Conservation (phyloP, 1,140 invertebrate genomes). For the Nasonia longicornis region DNA sequence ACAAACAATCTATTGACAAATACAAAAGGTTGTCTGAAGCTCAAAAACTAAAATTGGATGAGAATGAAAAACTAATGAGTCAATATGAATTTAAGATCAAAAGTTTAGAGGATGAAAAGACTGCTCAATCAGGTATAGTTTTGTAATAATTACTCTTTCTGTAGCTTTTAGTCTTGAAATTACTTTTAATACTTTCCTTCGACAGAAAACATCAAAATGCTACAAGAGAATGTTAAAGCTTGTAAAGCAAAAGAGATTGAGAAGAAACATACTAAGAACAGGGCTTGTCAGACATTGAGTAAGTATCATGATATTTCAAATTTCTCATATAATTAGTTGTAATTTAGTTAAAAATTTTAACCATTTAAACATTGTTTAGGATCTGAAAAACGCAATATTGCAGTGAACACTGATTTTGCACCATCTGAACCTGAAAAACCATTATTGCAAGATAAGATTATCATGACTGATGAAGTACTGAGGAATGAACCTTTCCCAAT, state of each 20-base stretch:
- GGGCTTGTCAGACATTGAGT: constrained; percentile 30
- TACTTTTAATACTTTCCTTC: neutral
- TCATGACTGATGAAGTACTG: constrained; percentile 52
- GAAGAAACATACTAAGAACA: constrained; percentile 30
- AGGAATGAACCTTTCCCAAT: constrained; percentile 52
- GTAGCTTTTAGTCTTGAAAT: neutral
- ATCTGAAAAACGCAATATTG: constrained; percentile 38
- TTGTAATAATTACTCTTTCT: neutral
- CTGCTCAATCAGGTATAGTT: constrained; percentile 23
- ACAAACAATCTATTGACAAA: constrained; percentile 44
- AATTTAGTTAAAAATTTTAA: neutral
- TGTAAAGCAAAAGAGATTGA: neutral
- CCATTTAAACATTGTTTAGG: constrained; percentile 23
- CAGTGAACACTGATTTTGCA: constrained; percentile 44
- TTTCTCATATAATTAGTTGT: neutral
- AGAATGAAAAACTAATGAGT: constrained; percentile 52
- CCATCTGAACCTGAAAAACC: constrained; percentile 18
- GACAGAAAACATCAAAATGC: constrained; percentile 13
- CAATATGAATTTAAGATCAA: constrained; percentile 56
- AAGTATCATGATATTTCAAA: neutral
- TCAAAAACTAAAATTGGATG: constrained; percentile 49
- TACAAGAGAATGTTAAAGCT: constrained; percentile 23
- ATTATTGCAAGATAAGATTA: constrained; percentile 46
- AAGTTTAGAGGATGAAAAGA: constrained; percentile 45
- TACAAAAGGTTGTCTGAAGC: constrained; percentile 38